These are phyloP conservation scores for Adelphocoris suturalis DNA, from an alignment of 2,888 invertebrate species.

Conservation along the genomic window DNA sequence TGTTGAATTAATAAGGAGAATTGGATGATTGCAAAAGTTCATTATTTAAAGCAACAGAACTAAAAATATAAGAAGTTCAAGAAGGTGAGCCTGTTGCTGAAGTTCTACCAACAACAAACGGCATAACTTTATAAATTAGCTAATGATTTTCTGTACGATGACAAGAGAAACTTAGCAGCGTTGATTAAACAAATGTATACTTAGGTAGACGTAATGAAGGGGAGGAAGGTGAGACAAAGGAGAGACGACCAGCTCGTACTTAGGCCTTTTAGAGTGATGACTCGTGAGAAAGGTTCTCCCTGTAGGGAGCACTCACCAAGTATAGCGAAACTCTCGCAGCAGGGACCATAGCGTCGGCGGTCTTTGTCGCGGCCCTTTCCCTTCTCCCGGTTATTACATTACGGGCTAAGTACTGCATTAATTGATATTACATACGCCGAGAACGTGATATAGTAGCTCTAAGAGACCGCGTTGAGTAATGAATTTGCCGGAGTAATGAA, in stretches of 20 bases:
- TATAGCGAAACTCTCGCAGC: conserved; percentile 14
- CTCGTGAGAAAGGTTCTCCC: not conserved
- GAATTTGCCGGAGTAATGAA: conserved; percentile 25
- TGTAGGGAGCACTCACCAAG: conserved; percentile 10
- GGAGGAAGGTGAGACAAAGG: not conserved
- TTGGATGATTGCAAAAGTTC: no score
- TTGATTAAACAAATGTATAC: conserved; percentile 31
- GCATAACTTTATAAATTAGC: not conserved
- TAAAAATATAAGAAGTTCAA: no score
- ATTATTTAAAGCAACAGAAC: no score
- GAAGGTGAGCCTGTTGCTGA: no score
- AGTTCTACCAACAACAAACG: no score
- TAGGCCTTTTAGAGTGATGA: conserved; percentile 36
- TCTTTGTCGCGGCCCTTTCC: conserved; percentile 12
- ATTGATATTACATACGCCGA: conserved; percentile 28
- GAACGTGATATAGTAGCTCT: not conserved
- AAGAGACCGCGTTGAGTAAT: not conserved
- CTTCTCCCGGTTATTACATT: conserved; percentile 20
- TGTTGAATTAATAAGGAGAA: no score
- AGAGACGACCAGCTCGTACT: not conserved
- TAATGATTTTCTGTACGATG: not conserved
- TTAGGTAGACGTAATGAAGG: not conserved
- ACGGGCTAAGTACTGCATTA: conserved; percentile 32
- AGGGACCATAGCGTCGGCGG: not conserved
- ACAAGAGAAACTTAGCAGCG: not conserved